A percentile compares a stretch with the other conserved stretches of the same genome.
These are phyloP conservation scores for Chelmon rostratus DNA, from an alignment of 2,797 vertebrate species.

Conservation along the genomic window DNA sequence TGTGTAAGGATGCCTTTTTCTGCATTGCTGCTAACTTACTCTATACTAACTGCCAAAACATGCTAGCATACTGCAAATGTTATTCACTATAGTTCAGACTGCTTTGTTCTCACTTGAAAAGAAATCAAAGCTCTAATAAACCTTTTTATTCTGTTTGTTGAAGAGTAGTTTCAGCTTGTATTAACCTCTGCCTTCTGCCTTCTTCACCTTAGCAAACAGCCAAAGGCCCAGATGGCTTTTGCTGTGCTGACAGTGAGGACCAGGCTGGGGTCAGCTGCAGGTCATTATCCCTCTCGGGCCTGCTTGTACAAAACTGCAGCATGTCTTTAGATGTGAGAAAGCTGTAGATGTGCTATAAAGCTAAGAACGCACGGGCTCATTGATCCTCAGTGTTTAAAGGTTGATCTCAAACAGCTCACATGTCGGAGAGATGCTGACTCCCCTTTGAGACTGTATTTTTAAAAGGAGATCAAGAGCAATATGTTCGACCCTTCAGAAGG, in stretches of 20 bases:
- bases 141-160: background rate
- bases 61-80: too few species aligned
- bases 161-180: too few species aligned
- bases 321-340: background rate
- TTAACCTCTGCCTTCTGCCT: background rate
- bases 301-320: background rate
- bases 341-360: slow-evolving; percentile 1
- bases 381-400: background rate
- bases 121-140: background rate
- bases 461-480: background rate
- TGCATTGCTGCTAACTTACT: background rate
- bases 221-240: background rate
- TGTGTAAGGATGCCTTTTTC: background rate
- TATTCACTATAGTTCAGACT: background rate
- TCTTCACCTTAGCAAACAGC: background rate
- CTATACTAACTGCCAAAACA: too few species aligned
- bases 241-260: background rate
- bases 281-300: slow-evolving; percentile 1
- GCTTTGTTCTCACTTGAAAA: too few species aligned
- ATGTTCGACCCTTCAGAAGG: background rate
- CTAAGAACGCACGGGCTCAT: background rate
- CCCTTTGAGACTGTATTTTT: background rate
- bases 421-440: background rate
- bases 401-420: slow-evolving; percentile 16
- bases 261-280: background rate